Evolutionary conservation across 2,113 vertebrate genomes (phyloP), one percentile per base, ranked within the genome.

Genomic region (Epinephelus cyanopodus): DNA sequence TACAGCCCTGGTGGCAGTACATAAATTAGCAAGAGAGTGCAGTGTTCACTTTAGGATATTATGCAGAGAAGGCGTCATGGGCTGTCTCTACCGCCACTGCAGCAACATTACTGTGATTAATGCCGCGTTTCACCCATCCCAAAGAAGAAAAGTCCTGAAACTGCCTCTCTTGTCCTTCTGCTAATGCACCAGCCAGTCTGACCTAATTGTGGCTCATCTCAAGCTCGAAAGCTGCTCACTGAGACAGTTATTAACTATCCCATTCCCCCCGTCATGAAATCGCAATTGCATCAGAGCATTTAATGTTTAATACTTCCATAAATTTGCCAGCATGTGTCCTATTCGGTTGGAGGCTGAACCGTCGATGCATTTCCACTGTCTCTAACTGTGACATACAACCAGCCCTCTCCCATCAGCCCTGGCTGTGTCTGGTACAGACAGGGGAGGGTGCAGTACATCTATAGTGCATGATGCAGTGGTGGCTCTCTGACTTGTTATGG

Each of bases 41-140:
- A 80, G 84, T 74, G 77, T 84, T 92, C 93, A 85, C 89, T 90
- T 90, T 84, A 48, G 89, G 84, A 89, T 82, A 90, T 93, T 92
- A 93, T 91, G 91, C 92, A 92, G 90, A 86, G 85, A 88, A 88
- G 90, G 83, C 77, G 81, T 90, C 73, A 74, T 78, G 84, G 77
- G 63, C 82, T 92, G 87, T 84, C 84, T 92, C 83, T 79, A 60
- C 64, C 70, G 50, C 78, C 73, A 50, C 92, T 89, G 86, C 90
- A 82, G 93, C 90, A 91, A 82, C 89, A 93, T 92, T 90, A 91
- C 87, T 81, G 88, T 92, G 93, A 95, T 95, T 94, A 94, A 94
- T 92, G 89, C 77, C 39, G 85, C 77, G 71, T 92, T 85, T 92
- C 90, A 79, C 85, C 85, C 90, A 87, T 89, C 86, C 77, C 80